Evolutionary conservation across 2,113 vertebrate species (phyloP).

Genomic region (Illadopsis cleaveri): DNA sequence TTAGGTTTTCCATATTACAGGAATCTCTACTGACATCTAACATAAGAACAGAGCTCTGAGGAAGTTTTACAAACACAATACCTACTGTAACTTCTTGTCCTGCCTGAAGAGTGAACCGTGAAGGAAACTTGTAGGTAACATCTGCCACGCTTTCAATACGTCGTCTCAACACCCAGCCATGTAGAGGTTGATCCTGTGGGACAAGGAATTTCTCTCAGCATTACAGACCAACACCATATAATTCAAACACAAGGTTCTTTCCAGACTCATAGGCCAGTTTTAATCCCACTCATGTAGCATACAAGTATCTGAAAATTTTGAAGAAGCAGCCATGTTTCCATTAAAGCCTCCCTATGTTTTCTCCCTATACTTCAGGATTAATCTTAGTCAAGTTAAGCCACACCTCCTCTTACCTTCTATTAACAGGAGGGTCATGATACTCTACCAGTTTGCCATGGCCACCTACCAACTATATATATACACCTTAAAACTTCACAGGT

Average conservation of each 20-base stretch:
- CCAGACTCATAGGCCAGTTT: neutral
- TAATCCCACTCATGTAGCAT: neutral
- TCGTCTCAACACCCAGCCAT: slow-evolving; percentile 78
- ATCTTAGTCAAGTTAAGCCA: neutral
- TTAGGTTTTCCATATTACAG: neutral
- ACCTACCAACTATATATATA: neutral
- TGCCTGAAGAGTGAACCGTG: slow-evolving; percentile 71
- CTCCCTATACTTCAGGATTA: neutral
- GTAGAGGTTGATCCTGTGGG: slow-evolving; percentile 78
- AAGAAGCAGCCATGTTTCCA: neutral
- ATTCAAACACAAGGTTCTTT: neutral
- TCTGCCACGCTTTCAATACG: slow-evolving; percentile 57
- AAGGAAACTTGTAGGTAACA: slow-evolving; percentile 77
- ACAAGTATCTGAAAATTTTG: neutral
- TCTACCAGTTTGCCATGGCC: neutral
- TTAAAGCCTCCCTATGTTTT: neutral
- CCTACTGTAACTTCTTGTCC: slow-evolving; percentile 82
- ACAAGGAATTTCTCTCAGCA: neutral
- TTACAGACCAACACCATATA: neutral
- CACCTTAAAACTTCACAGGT: neutral
- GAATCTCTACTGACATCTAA: neutral
- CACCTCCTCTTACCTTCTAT: neutral
- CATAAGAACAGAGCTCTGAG: neutral
- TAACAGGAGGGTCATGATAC: neutral
- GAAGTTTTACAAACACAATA: neutral